Evolutionary conservation across 1,140 invertebrate species (phyloP).

Genomic region (Mylabris phalerata): DNA sequence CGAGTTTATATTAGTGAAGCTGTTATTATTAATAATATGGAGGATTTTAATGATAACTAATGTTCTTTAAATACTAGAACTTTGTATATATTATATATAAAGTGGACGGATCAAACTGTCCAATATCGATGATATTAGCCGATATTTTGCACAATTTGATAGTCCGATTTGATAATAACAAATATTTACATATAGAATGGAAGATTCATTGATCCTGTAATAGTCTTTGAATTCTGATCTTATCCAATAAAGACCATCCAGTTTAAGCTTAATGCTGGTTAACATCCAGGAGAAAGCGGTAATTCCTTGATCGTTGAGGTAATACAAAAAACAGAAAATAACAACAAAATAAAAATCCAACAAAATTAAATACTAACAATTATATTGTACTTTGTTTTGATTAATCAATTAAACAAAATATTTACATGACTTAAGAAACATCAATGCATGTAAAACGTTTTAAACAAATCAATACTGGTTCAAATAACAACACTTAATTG

Average conservation of each 20-base stretch:
- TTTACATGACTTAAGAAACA: conserved; percentile 16
- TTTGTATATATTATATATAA: too few species aligned
- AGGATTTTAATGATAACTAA: too few species aligned
- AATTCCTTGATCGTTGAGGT: background rate
- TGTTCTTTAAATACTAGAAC: too few species aligned
- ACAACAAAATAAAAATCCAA: conserved; percentile 8
- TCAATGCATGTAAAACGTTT: background rate
- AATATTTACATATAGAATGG: conserved; percentile 11
- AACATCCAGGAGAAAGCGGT: conserved; percentile 1
- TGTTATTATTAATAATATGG: background rate
- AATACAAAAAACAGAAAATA: background rate
- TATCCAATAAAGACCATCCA: background rate
- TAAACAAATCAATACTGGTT: background rate
- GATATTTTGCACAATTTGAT: too few species aligned
- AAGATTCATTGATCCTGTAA: conserved; percentile 4
- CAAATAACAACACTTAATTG: too few species aligned
- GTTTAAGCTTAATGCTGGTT: conserved; percentile 6
- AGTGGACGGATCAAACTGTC: too few species aligned
- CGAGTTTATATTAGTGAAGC: conserved; percentile 14
- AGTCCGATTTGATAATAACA: conserved; percentile 7
- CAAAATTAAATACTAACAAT: conserved; percentile 15
- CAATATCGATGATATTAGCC: too few species aligned
- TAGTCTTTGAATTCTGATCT: background rate
- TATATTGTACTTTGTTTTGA: conserved; percentile 9
- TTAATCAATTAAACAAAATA: conserved; percentile 4